These are phyloP conservation scores for Orthosia gracilis DNA, from an alignment of 2,888 invertebrate species.

Conservation along the genomic window DNA sequence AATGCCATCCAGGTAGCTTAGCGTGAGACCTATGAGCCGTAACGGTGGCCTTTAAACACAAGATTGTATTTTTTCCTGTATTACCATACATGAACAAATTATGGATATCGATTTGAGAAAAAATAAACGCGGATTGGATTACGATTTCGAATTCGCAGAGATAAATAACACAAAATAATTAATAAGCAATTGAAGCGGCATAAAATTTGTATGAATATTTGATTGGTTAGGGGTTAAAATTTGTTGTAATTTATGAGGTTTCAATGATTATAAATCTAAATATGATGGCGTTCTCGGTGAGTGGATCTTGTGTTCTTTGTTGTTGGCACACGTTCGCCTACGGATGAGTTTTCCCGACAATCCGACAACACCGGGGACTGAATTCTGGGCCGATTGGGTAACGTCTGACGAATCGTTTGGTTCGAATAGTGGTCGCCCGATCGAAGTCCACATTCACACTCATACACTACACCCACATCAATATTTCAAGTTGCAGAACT, in stretches of 20 bases:
- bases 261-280: slow-evolving; percentile 21
- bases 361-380: slow-evolving; percentile 78
- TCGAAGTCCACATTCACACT: slow-evolving; percentile 63
- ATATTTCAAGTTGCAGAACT: background rate
- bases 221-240: slow-evolving; percentile 30
- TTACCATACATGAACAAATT: slow-evolving; percentile 76
- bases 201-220: slow-evolving; percentile 60
- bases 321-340: slow-evolving; percentile 73
- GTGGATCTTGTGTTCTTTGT: slow-evolving; percentile 54
- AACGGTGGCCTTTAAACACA: slow-evolving; percentile 76
- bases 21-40: slow-evolving; percentile 80
- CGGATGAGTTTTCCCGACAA: slow-evolving; percentile 62
- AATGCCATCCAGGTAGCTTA: slow-evolving; percentile 67
- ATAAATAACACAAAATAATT: slow-evolving; percentile 53
- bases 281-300: slow-evolving; percentile 15
- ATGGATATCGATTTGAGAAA: slow-evolving; percentile 63
- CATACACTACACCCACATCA: background rate
- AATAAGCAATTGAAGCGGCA: slow-evolving; percentile 35
- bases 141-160: slow-evolving; percentile 53
- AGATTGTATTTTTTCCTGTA: slow-evolving; percentile 70
- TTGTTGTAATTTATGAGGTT: slow-evolving; percentile 26
- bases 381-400: slow-evolving; percentile 84
- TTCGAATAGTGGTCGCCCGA: slow-evolving; percentile 54
- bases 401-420: slow-evolving; percentile 75
- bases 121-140: slow-evolving; percentile 67